These are phyloP conservation scores for Lamellibrachia satsuma DNA, from an alignment of 2,888 invertebrate species.

Conservation along the genomic window DNA sequence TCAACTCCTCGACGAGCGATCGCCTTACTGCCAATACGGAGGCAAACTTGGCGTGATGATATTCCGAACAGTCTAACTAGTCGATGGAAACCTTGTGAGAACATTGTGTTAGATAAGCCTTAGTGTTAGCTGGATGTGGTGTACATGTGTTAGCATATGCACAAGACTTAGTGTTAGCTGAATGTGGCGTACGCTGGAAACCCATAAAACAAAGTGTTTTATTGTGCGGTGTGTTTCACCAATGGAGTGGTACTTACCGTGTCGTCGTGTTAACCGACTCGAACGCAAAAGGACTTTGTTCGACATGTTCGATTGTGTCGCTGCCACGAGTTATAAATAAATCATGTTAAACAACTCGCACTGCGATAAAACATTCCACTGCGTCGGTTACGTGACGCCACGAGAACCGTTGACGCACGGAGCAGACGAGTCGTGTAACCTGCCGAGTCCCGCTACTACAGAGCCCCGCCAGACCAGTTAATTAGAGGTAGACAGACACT, in stretches of 20 bases:
- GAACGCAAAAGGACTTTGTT: background rate
- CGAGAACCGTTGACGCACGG: background rate
- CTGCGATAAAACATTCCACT: background rate
- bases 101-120: too few relatives aligned
- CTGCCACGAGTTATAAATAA: background rate
- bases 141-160: background rate
- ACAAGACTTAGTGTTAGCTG: background rate
- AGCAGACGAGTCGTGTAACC: background rate
- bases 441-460: background rate
- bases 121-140: background rate
- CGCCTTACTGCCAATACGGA: background rate
- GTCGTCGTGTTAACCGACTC: background rate
- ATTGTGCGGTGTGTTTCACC: background rate
- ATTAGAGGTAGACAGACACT: background rate
- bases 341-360: constrained; percentile 1
- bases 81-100: background rate
- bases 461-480: too few relatives aligned
- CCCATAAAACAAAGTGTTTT: background rate
- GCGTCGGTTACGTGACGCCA: background rate
- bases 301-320: background rate
- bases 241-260: background rate
- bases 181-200: background rate
- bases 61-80: background rate
- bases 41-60: background rate
- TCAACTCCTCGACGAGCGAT: background rate